Evolutionary conservation across 2,888 invertebrate species (phyloP), one percentile per base, ranked within the genome.

Genomic region (Caenorhabditis wallacei): DNA sequence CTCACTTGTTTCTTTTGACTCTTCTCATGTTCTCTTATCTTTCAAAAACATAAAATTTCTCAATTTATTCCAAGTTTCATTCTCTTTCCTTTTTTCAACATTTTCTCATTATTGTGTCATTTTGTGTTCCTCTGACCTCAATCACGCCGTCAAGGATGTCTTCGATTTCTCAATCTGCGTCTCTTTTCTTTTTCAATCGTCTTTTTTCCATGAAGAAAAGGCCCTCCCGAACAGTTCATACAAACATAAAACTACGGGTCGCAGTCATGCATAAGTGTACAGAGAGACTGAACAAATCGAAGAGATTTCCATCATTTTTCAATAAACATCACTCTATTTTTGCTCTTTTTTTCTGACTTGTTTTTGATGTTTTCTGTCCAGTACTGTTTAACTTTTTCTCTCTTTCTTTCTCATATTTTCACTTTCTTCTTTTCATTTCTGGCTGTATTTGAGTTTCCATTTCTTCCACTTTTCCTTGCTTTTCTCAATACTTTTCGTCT

Each of bases 181-280:
- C 71, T 64, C 70, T 56, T 56, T 46, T 56, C 35, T 59, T 30
- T 63, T 37, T 57, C 46, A n/a, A 26, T n/a, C 18, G 16, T 24
- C 40, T 24, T 64, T 56, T 40, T 71, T 79, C 70, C 64, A 24
- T 35, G 70, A 54, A 69, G 53, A 46, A n/a, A n/a, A 61, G 26
- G 75, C 30, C 66, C 56, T 54, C 54, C 72, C 48, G 68, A 68
- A 76, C 75, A 75, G 75, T 75, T 75, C 75, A 75, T 75, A 46
- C 75, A 75, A 75, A 75, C 66, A 75, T 53, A 51, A 74, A 74
- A 74, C 40, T 63, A 20, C 63, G 51, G 20, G 30, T 48, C 54
- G 40, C 59, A 40, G 72, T 63, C 72, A 72, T 74, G 74, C 64
- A 74, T 74, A 66, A 66, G 56, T 57, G 56, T 54, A 16, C 20